phyloP scores from a whole-genome alignment of 2,797 vertebrate species.

The Paedocypris micromegethes region DNA sequence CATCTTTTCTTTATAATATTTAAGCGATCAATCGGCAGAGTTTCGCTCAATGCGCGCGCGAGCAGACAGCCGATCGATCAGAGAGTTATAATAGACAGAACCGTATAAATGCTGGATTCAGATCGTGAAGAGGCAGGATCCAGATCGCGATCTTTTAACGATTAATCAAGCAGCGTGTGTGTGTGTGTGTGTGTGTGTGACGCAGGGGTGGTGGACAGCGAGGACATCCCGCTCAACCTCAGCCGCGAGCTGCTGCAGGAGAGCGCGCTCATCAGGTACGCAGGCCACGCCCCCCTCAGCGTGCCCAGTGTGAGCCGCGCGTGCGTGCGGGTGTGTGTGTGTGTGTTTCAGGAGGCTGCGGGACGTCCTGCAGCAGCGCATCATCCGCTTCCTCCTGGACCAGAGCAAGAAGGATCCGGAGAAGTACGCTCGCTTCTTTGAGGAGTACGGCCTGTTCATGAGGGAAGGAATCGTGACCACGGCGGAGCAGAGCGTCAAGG shows the following conservation, averaged over 20 bases:
- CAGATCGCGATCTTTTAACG: too few species aligned
- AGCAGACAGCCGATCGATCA: too few species aligned
- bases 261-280: constrained; percentile 86
- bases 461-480: constrained; percentile 90
- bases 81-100: too few species aligned
- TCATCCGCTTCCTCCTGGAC: constrained; percentile 91
- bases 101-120: too few species aligned
- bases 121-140: too few species aligned
- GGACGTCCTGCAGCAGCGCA: constrained; percentile 83
- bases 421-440: constrained; percentile 89
- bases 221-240: constrained; percentile 95
- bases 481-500: constrained; percentile 88
- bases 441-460: constrained; percentile 93
- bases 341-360: constrained; percentile 79
- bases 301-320: background rate
- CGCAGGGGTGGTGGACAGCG: constrained; percentile 94
- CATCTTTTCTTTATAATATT: too few species aligned
- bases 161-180: too few species aligned
- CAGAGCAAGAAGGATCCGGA: constrained; percentile 91
- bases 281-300: too few species aligned
- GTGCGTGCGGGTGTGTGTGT: too few species aligned
- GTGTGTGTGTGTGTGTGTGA: too few species aligned
- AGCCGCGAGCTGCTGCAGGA: constrained; percentile 96
- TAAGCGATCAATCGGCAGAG: too few species aligned
- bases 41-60: too few species aligned